A percentile compares a stretch with the other conserved stretches of the same genome.
phyloP scores from a whole-genome alignment of 2,888 invertebrate genomes.

The Glyphotaelius pellucidus region DNA sequence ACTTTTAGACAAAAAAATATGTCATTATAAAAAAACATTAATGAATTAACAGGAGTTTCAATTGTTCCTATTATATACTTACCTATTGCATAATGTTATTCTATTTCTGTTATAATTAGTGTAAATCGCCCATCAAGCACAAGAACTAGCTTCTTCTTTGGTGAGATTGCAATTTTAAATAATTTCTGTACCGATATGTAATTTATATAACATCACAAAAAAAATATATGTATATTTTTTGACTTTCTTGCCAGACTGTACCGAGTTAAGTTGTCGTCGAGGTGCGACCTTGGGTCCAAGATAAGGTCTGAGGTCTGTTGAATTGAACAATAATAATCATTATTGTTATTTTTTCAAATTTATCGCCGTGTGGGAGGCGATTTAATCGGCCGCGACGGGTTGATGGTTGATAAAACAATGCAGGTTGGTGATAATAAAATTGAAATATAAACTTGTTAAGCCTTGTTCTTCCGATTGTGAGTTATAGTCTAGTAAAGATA shows the following conservation, averaged over 20 bases:
- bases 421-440: background rate
- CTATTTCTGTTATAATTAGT: too few species aligned
- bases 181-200: too few species aligned
- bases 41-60: too few species aligned
- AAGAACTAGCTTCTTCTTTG: too few species aligned
- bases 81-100: too few species aligned
- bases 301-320: conserved; percentile 14
- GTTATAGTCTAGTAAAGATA: background rate
- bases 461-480: background rate
- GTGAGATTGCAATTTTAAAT: too few species aligned
- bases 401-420: background rate
- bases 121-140: too few species aligned
- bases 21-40: too few species aligned
- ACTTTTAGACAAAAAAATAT: too few species aligned
- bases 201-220: too few species aligned
- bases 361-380: background rate
- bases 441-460: background rate
- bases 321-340: background rate
- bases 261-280: background rate
- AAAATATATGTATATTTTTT: too few species aligned
- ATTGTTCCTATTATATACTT: too few species aligned
- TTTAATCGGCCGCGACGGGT: background rate
- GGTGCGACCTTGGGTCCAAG: background rate
- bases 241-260: background rate
- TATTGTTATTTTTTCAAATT: background rate